phyloP scores from a whole-genome alignment of 2,797 vertebrate species.

The Cygnus olor region DNA sequence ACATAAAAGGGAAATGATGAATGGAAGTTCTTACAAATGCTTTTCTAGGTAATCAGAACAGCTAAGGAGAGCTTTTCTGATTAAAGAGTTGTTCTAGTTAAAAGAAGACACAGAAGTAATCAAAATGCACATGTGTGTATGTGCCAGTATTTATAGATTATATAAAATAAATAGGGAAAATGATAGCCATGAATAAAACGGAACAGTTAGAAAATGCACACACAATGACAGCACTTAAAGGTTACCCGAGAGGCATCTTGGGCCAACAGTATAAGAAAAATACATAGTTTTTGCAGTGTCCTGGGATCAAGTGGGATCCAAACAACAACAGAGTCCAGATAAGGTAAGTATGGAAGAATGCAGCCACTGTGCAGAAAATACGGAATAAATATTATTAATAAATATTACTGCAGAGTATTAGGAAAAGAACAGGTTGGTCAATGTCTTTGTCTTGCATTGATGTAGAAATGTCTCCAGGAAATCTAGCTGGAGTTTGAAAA shows the following conservation, averaged over 20 bases:
- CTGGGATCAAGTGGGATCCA: not conserved
- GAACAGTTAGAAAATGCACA: not conserved
- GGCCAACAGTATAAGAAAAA: not conserved
- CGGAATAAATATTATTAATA: not conserved
- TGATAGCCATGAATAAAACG: not conserved
- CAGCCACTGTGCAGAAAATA: not conserved
- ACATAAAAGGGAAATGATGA: not conserved
- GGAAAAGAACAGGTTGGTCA: not conserved
- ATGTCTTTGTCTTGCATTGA: not conserved
- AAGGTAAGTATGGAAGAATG: not conserved
- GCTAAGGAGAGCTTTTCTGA: not conserved
- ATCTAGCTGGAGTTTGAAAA: not conserved
- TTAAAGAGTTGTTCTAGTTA: not conserved
- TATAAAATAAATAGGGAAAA: not conserved
- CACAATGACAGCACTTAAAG: not conserved
- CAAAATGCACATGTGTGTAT: not conserved
- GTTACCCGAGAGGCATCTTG: not conserved
- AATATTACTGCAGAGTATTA: not conserved
- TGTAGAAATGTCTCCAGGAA: not conserved
- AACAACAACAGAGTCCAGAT: not conserved
- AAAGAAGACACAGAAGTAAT: not conserved
- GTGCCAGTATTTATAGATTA: not conserved
- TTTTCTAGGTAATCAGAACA: not conserved
- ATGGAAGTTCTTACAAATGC: not conserved
- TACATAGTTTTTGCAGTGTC: not conserved